Evolutionary conservation across 2,113 vertebrate genomes (phyloP).

Genomic region (Pollimyrus isidori): DNA sequence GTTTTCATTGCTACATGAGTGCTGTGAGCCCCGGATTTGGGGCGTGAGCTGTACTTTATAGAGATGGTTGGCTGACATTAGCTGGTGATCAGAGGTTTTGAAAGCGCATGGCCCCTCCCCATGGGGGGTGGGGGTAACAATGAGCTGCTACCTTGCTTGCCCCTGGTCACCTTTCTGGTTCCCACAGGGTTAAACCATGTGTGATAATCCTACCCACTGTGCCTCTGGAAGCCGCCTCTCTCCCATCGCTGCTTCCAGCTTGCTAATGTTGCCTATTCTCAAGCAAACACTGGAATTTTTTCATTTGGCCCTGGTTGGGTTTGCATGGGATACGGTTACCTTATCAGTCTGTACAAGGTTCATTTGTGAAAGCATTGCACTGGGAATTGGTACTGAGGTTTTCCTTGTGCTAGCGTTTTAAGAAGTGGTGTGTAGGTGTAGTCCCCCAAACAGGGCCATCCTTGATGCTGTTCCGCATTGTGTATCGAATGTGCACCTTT

Average conservation of each 20-base stretch:
- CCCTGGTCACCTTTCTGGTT: not conserved
- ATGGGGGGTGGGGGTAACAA: not conserved
- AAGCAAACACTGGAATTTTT: conserved; percentile 4
- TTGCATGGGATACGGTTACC: not conserved
- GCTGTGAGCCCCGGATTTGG: not conserved
- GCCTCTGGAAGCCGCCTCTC: not conserved
- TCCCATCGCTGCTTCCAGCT: not conserved
- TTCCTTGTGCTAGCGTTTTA: not conserved
- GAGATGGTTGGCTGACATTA: not conserved
- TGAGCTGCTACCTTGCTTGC: not conserved
- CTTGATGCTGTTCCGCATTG: not conserved
- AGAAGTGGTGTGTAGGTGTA: not conserved
- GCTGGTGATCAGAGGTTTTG: not conserved
- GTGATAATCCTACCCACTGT: not conserved
- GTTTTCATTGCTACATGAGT: not conserved
- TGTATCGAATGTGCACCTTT: not conserved
- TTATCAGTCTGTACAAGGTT: conserved; percentile 3
- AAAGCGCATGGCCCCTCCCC: not conserved
- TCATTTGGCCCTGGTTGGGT: not conserved
- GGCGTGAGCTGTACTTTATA: not conserved
- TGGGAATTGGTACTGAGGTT: not conserved
- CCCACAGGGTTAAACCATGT: not conserved
- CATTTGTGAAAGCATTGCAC: not conserved
- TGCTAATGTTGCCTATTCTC: not conserved
- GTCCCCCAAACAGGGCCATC: not conserved